Percentiles rank a stretch among this genome's conserved stretches.
Evolutionary conservation across 2,113 vertebrate species (phyloP).

Genomic region (Brachionichthys hirsutus): DNA sequence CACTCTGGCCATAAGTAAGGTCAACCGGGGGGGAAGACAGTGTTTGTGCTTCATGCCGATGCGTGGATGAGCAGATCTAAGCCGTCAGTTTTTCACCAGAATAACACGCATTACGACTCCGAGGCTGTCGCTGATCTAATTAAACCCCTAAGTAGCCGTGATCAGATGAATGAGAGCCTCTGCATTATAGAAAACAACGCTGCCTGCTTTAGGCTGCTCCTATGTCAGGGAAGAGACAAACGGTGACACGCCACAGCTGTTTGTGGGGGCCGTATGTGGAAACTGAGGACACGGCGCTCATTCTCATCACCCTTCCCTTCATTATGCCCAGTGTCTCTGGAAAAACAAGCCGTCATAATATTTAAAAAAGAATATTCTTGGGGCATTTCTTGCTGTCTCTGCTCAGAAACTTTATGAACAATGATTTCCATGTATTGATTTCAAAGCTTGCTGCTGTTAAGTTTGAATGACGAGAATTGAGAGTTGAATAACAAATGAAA

Average conservation of each 20-base stretch:
- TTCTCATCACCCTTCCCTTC: slow-evolving; percentile 39
- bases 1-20: slow-evolving; percentile 34
- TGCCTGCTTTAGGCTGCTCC: slow-evolving; percentile 23
- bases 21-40: slow-evolving; percentile 23
- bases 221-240: slow-evolving; percentile 19
- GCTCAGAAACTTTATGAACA: slow-evolving; percentile 24
- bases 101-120: slow-evolving; percentile 17
- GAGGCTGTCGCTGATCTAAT: slow-evolving; percentile 54
- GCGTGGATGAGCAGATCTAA: neutral
- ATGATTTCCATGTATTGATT: slow-evolving; percentile 6
- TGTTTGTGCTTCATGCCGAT: neutral
- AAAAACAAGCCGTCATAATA: slow-evolving; percentile 32
- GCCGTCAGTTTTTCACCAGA: slow-evolving; percentile 5
- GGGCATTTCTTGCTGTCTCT: slow-evolving; percentile 1
- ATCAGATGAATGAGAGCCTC: slow-evolving; percentile 44
- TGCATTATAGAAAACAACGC: slow-evolving; percentile 9
- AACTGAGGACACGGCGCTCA: slow-evolving; percentile 37
- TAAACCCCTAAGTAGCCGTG: slow-evolving; percentile 45
- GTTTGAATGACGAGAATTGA: slow-evolving; percentile 21
- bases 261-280: slow-evolving; percentile 35
- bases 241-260: slow-evolving; percentile 50
- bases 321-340: slow-evolving; percentile 27
- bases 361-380: slow-evolving; percentile 41
- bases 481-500: neutral
- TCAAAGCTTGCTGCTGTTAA: neutral